Base-by-base conservation (phyloP, 2,797 vertebrate genomes). In the Lophotriccus pileatus region DNA sequence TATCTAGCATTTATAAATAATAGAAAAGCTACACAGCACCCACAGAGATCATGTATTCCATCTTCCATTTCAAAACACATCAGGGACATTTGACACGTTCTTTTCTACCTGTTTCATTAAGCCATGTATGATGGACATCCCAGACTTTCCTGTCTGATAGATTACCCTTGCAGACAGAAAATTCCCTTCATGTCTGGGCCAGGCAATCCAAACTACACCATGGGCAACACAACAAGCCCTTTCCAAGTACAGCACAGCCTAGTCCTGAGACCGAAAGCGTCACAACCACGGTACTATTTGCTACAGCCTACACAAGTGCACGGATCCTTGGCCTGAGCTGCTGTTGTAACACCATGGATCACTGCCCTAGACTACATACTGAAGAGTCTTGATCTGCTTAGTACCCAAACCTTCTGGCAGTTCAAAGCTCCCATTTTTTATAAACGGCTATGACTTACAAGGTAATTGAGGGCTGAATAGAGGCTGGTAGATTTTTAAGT, bases 231-330 rank as follows among this genome's bases (percentile, higher is more conserved):
- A 25, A 20, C 10, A 17, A 75, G 15, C 19, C 15, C 6, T 74
- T 64, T 25, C 30, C 18, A 66, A 82, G 37, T 3, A 7, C 66
- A 60, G 15, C 11, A 27, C 0, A 55, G 32, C 25, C 12, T 5
- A 37, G 32, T 6, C 37, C 75, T 1, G 21, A 82, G 30, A 16
- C 9, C 17, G 14, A 52, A 70, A 39, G 2, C 21, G 32, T 70
- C 56, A 27, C 34, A 39, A 1, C 10, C 12, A 1, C 1, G 17
- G 13, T 5, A 23, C 9, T 24, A 12, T 22, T 36, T 70, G 17
- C 20, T 39, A 11, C 7, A 9, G 13, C 5, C 66, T 25, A 1
- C 3, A 1, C 19, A 67, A n/a, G 14, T 12, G 9, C 12, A 7
- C 3, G 4, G 56, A 41, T 28, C 10, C 52, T 80, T 47, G 43